phyloP scores from a whole-genome alignment of 2,888 invertebrate genomes.

The Sphecodes monilicornis region DNA sequence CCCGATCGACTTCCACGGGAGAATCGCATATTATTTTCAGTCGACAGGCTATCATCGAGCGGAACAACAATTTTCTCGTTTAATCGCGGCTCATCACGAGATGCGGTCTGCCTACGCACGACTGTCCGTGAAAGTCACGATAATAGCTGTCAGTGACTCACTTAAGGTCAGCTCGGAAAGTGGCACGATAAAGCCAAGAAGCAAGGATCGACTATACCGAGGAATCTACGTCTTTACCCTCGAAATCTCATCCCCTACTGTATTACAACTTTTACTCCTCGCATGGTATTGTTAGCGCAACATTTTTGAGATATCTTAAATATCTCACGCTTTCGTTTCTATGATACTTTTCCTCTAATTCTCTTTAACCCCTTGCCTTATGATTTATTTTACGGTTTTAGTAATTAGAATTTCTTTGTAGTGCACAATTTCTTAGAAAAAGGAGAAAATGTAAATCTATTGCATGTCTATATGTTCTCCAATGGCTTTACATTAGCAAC shows the following conservation, averaged over 20 bases:
- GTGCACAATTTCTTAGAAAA: too few species aligned
- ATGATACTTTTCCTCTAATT: too few species aligned
- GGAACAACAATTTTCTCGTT: constrained; percentile 68
- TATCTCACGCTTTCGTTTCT: too few species aligned
- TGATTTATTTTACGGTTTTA: too few species aligned
- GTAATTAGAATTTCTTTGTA: too few species aligned
- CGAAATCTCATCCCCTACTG: neutral
- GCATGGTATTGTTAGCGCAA: too few species aligned
- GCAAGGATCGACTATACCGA: constrained; percentile 23
- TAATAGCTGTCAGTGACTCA: constrained; percentile 68
- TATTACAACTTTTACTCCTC: neutral
- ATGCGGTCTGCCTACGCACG: constrained; percentile 66
- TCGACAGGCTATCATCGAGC: constrained; percentile 58
- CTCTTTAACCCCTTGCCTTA: too few species aligned
- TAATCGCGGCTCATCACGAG: constrained; percentile 69
- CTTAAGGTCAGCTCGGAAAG: constrained; percentile 65
- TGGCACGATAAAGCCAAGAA: constrained; percentile 59
- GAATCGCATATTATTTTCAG: constrained; percentile 62
- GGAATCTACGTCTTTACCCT: neutral
- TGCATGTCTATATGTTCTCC: too few species aligned
- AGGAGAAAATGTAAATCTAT: too few species aligned
- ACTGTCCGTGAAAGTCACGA: constrained; percentile 69
- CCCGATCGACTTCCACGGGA: constrained; percentile 39
- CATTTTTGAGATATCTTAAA: too few species aligned
- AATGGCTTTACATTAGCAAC: too few species aligned